Evolutionary conservation across 2,113 vertebrate genomes (phyloP).

Genomic region (Carollia perspicillata): DNA sequence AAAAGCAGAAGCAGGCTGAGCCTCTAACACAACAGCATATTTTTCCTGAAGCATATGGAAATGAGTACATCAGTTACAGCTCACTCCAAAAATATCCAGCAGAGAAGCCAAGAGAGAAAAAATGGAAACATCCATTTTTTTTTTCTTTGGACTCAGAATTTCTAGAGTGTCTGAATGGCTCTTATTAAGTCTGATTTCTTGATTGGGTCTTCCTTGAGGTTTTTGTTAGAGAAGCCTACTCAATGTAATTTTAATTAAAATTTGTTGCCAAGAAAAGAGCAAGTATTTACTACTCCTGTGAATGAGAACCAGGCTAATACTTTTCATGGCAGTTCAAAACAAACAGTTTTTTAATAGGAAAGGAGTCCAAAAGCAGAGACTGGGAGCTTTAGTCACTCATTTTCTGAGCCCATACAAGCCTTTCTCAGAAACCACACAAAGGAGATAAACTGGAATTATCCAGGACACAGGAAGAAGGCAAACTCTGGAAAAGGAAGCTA

Average conservation of each 20-base stretch:
- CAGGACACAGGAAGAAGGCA: slow-evolving; percentile 28
- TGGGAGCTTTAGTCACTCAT: neutral
- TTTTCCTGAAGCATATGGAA: slow-evolving; percentile 49
- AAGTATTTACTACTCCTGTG: neutral
- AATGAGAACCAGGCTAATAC: neutral
- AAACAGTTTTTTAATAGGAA: neutral
- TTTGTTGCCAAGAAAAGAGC: neutral
- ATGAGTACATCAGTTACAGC: slow-evolving; percentile 12
- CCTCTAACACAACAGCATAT: neutral
- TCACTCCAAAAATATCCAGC: slow-evolving; percentile 29
- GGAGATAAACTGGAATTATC: slow-evolving; percentile 17
- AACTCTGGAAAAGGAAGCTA: slow-evolving; percentile 4
- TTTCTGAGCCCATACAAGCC: neutral
- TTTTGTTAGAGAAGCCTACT: neutral
- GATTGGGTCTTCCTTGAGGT: neutral
- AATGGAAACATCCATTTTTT: neutral
- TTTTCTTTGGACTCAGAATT: slow-evolving; percentile 34
- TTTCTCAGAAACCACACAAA: slow-evolving; percentile 25
- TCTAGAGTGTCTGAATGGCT: slow-evolving; percentile 56
- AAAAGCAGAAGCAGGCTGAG: slow-evolving; percentile 21
- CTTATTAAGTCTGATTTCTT: slow-evolving; percentile 3
- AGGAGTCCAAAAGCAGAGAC: neutral
- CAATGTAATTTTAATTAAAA: neutral
- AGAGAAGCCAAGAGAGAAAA: slow-evolving; percentile 22
- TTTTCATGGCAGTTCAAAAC: slow-evolving; percentile 27